phyloP scores from a whole-genome alignment of 2,888 invertebrate genomes.

The Heliconius charithonia region DNA sequence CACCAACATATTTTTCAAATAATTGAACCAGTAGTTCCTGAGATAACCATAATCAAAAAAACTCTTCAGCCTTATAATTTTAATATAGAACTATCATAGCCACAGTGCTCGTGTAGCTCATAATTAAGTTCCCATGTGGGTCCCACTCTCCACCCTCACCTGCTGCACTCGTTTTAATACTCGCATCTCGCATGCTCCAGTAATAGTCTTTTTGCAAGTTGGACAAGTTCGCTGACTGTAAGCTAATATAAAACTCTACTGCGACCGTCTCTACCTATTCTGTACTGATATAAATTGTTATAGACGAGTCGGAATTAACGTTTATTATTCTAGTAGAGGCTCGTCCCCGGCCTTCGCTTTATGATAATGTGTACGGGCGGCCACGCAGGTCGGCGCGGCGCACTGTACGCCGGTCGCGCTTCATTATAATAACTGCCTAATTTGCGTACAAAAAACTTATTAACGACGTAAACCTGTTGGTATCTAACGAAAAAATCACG shows the following conservation, averaged over 20 bases:
- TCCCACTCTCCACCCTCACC: conserved; percentile 16
- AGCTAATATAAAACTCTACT: neutral
- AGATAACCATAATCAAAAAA: neutral
- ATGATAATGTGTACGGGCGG: conserved; percentile 44
- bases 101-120: conserved; percentile 6
- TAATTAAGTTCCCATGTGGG: conserved; percentile 29
- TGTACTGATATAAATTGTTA: conserved; percentile 24
- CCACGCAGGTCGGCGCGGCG: conserved; percentile 21
- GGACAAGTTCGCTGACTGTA: neutral
- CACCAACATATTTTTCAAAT: too few species aligned
- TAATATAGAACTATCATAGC: neutral
- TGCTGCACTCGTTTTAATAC: conserved; percentile 21
- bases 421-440: conserved; percentile 48
- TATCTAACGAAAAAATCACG: conserved; percentile 35
- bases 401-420: conserved; percentile 34
- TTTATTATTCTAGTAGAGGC: conserved; percentile 46
- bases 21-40: neutral
- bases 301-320: conserved; percentile 33
- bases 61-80: neutral
- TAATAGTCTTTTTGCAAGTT: neutral
- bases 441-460: conserved; percentile 47
- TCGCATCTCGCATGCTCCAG: conserved; percentile 11
- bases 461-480: conserved; percentile 39
- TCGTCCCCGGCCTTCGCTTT: conserved; percentile 48
- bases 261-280: neutral